Conservation (phyloP, 2,113 vertebrate genomes). For the Oncorhynchus clarkii region DNA sequence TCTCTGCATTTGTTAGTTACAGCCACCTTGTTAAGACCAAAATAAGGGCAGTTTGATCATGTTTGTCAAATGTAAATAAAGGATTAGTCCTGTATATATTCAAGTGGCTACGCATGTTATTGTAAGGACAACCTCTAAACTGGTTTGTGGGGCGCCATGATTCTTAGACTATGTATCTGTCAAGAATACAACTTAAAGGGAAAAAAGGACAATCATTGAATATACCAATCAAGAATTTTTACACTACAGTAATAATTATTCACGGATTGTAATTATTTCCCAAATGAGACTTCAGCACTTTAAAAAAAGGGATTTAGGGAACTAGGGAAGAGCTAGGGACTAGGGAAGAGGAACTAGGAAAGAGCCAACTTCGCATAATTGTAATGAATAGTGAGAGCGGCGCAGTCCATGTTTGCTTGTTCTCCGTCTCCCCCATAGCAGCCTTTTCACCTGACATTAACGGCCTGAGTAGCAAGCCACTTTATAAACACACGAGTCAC, state of each 20-base stretch:
- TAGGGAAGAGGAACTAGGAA: not conserved
- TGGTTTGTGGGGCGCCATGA: too few species aligned
- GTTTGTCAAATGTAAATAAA: too few species aligned
- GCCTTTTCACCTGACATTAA: conserved; percentile 11
- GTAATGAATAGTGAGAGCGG: conserved; percentile 25
- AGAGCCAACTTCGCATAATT: conserved; percentile 38
- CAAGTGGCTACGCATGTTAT: too few species aligned
- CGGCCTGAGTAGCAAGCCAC: not conserved
- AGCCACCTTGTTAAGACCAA: too few species aligned
- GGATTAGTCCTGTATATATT: too few species aligned
- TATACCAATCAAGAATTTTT: conserved; percentile 35
- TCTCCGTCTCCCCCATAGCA: not conserved
- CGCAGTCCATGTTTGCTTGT: conserved; percentile 28
- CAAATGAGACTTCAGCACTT: conserved; percentile 40
- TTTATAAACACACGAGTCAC: not conserved
- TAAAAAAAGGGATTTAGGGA: too few species aligned
- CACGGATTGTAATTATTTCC: conserved; percentile 24
- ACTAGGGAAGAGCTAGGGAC: too few species aligned
- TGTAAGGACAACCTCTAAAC: too few species aligned
- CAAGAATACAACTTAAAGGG: not conserved
- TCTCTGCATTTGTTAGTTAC: too few species aligned
- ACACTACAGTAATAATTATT: conserved; percentile 35
- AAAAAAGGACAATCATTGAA: not conserved
- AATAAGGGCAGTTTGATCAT: too few species aligned
- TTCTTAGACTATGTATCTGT: too few species aligned